A percentile compares a stretch with the other conserved stretches of the same genome.
Evolutionary conservation across 2,797 vertebrate genomes (phyloP).

Genomic region (Podarcis lilfordi): DNA sequence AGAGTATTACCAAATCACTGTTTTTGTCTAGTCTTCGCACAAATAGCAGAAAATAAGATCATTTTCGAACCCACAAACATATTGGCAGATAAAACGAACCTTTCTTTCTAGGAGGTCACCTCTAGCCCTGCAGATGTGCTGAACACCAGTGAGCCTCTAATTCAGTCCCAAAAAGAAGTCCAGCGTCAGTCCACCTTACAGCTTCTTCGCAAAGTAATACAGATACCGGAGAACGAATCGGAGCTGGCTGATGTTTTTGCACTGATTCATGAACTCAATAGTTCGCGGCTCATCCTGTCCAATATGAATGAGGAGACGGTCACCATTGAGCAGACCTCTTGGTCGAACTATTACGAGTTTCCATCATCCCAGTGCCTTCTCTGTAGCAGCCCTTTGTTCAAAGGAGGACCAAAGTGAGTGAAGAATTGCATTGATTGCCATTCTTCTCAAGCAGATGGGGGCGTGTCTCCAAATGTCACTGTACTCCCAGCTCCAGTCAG

Average conservation of each 20-base stretch:
- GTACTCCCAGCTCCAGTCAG: too few species aligned
- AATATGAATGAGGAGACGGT: slow-evolving; percentile 83
- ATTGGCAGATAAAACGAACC: not conserved
- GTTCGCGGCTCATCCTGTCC: slow-evolving; percentile 85
- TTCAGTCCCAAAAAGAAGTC: slow-evolving; percentile 83
- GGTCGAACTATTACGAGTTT: slow-evolving; percentile 94
- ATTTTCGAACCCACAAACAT: not conserved
- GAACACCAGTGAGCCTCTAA: slow-evolving; percentile 84
- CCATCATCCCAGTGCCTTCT: slow-evolving; percentile 89
- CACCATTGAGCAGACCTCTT: slow-evolving; percentile 89
- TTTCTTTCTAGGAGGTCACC: slow-evolving; percentile 70
- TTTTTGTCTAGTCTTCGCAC: not conserved
- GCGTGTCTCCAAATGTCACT: not conserved
- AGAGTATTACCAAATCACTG: not conserved
- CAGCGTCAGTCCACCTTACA: slow-evolving; percentile 93
- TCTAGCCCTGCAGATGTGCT: slow-evolving; percentile 72
- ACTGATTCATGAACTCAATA: slow-evolving; percentile 93
- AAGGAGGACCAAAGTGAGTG: slow-evolving; percentile 90
- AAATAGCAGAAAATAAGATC: too few species aligned
- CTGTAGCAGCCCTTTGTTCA: slow-evolving; percentile 90
- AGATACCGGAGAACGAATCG: slow-evolving; percentile 91
- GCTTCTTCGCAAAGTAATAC: slow-evolving; percentile 87
- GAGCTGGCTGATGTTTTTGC: slow-evolving; percentile 89
- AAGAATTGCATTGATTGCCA: not conserved
- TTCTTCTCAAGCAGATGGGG: not conserved